Evolutionary conservation across 2,888 invertebrate genomes (phyloP).

Genomic region (Rotaria magnacalcarata): DNA sequence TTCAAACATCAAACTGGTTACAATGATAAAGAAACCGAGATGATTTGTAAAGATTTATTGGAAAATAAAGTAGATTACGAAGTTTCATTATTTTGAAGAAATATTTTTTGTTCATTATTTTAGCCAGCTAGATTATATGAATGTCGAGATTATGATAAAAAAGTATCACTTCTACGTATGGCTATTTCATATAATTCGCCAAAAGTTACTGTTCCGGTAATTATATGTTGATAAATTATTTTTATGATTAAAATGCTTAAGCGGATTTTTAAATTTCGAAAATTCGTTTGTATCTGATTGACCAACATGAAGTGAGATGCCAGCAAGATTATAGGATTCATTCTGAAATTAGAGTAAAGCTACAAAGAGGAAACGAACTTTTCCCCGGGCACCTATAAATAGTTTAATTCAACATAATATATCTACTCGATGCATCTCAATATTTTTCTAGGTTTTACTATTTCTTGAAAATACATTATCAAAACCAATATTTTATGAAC

Average conservation of each 20-base stretch:
- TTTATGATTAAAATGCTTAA: neutral
- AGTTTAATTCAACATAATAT: too few species aligned
- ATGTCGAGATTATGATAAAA: neutral
- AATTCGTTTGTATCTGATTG: too few species aligned
- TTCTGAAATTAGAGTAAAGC: too few species aligned
- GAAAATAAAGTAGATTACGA: neutral
- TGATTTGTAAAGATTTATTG: neutral
- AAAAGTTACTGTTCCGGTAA: constrained; percentile 1
- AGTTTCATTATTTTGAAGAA: neutral
- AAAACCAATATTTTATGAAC: neutral
- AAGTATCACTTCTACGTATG: neutral
- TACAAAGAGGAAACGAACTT: too few species aligned
- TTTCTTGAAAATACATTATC: constrained; percentile 34
- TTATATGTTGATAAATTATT: neutral
- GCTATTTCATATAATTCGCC: constrained; percentile 1
- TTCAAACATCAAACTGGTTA: neutral
- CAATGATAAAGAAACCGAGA: neutral
- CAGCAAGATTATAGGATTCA: too few species aligned
- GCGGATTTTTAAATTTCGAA: too few species aligned
- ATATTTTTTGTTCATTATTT: neutral
- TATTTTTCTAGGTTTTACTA: neutral
- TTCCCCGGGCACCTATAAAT: too few species aligned
- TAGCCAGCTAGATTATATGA: neutral
- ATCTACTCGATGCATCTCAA: neutral
- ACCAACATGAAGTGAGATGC: too few species aligned